Evolutionary conservation across 2,888 invertebrate species (phyloP).

Genomic region (Pediacus dermestoides): DNA sequence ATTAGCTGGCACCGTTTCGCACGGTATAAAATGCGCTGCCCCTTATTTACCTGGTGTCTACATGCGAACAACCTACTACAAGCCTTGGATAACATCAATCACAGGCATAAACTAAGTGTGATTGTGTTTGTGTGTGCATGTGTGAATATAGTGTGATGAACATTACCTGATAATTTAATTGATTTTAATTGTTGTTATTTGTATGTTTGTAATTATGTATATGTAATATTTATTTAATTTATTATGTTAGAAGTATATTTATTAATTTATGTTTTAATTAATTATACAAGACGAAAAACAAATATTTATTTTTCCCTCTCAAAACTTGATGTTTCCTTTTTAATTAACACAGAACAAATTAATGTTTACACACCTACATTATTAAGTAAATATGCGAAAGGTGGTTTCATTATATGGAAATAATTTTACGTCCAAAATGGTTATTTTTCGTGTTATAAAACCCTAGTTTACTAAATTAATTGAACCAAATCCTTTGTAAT

Average conservation of each 20-base stretch:
- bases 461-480: too few relatives aligned
- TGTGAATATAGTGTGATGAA: conserved; percentile 34
- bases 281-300: too few relatives aligned
- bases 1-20: conserved; percentile 86
- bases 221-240: conserved; percentile 29
- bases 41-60: conserved; percentile 90
- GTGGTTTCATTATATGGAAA: too few relatives aligned
- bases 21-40: conserved; percentile 92
- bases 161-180: conserved; percentile 30
- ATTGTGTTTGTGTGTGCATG: not conserved
- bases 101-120: conserved; percentile 61
- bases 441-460: too few relatives aligned
- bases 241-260: conserved; percentile 23
- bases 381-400: too few relatives aligned
- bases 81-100: conserved; percentile 84
- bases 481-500: too few relatives aligned
- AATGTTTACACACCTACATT: too few relatives aligned
- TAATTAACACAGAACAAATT: too few relatives aligned
- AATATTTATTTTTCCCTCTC: too few relatives aligned
- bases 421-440: too few relatives aligned
- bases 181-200: conserved; percentile 24
- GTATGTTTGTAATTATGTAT: conserved; percentile 35
- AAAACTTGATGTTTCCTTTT: too few relatives aligned
- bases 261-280: too few relatives aligned
- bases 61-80: conserved; percentile 89